Evolutionary conservation across 2,113 vertebrate species (phyloP).

Genomic region (Semnopithecus entellus): DNA sequence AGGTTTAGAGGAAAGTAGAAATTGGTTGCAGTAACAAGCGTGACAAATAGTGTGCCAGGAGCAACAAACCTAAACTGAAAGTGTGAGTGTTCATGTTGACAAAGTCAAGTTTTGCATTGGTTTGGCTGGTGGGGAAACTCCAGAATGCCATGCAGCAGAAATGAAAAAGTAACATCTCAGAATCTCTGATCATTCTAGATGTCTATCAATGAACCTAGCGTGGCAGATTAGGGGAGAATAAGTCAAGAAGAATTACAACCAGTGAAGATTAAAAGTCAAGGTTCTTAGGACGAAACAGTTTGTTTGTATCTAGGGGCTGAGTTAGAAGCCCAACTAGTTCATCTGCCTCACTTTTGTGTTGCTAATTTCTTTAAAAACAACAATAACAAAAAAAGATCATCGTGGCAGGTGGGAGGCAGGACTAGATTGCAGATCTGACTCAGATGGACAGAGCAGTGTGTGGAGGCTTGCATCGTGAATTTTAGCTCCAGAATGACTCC

Average conservation of each 20-base stretch:
- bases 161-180: neutral
- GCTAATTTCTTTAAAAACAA: neutral
- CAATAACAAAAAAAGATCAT: too few relatives aligned
- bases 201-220: neutral
- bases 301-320: neutral
- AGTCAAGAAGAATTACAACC: conserved; percentile 31
- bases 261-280: neutral
- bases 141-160: neutral
- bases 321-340: conserved; percentile 16
- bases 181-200: conserved; percentile 25
- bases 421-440: too few relatives aligned
- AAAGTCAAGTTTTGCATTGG: conserved; percentile 9
- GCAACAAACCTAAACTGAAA: conserved; percentile 38
- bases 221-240: neutral
- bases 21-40: conserved; percentile 17
- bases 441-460: too few relatives aligned
- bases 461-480: too few relatives aligned
- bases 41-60: neutral
- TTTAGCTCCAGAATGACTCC: too few relatives aligned
- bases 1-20: conserved; percentile 49
- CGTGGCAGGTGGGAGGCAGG: too few relatives aligned
- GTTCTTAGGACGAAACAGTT: neutral
- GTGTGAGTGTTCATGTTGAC: neutral
- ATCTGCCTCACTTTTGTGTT: neutral
- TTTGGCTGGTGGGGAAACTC: neutral